A percentile compares a stretch with the other conserved stretches of the same genome.
Evolutionary conservation across 2,888 invertebrate genomes (phyloP).

Genomic region (Eupithecia insigniata): DNA sequence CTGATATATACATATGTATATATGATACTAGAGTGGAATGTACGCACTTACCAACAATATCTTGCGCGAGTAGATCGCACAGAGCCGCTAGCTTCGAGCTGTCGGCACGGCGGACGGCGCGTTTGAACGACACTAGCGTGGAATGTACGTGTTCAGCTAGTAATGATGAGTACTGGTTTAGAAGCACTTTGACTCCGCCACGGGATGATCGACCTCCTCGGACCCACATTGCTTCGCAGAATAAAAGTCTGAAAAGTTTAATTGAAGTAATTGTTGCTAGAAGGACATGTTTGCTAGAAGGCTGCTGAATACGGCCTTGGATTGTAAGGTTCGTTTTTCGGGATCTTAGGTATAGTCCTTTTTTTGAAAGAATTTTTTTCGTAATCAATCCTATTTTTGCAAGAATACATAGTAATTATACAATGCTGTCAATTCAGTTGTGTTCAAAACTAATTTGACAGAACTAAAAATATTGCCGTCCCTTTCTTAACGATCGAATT

Average conservation of each 20-base stretch:
- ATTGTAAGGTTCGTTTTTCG: no score
- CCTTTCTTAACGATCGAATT: no score
- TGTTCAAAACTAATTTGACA: no score
- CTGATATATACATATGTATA: no score
- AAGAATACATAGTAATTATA: no score
- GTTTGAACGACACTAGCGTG: constrained; percentile 63
- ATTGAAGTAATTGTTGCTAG: neutral
- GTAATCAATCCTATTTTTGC: no score
- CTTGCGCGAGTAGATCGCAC: constrained; percentile 70
- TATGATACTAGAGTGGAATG: constrained; percentile 66
- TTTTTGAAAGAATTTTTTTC: no score
- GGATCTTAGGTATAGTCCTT: no score
- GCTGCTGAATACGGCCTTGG: neutral
- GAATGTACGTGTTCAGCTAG: constrained; percentile 71
- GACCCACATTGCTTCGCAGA: constrained; percentile 79
- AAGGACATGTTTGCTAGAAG: neutral
- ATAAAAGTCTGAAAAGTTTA: constrained; percentile 61
- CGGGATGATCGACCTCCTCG: constrained; percentile 72
- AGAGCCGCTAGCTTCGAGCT: constrained; percentile 62
- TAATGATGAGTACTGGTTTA: constrained; percentile 69
- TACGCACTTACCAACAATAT: constrained; percentile 73
- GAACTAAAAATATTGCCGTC: no score
- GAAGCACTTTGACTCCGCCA: constrained; percentile 68
- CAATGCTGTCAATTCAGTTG: no score
- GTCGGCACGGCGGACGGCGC: constrained; percentile 65